A percentile compares a stretch with the other conserved stretches of the same genome.
Evolutionary conservation across 2,888 invertebrate genomes (phyloP).

Genomic region (Caenorhabditis plicata): DNA sequence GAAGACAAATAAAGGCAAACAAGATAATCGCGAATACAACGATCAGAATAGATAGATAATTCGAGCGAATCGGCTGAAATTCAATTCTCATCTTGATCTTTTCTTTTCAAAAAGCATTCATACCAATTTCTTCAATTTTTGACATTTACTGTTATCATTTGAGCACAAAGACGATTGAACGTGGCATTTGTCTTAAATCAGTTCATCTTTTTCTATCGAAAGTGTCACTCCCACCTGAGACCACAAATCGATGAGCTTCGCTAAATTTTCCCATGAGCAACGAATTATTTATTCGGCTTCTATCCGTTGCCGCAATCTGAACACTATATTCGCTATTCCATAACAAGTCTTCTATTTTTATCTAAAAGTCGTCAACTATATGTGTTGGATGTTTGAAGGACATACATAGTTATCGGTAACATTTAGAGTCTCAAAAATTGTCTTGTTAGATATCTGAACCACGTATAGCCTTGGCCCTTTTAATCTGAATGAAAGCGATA

Average conservation of each 20-base stretch:
- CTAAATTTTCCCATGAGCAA: constrained; percentile 33
- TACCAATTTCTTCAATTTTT: too few species aligned
- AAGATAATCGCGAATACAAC: constrained; percentile 39
- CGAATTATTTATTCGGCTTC: constrained; percentile 32
- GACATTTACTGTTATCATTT: constrained; percentile 39
- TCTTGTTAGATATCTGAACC: constrained; percentile 28
- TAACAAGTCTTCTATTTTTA: too few species aligned
- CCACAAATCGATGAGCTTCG: constrained; percentile 29
- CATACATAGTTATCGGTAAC: too few species aligned
- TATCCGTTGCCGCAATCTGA: constrained; percentile 29
- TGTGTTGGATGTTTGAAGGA: too few species aligned
- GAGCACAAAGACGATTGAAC: constrained; percentile 59
- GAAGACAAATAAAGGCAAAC: constrained; percentile 42
- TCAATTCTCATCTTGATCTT: too few species aligned
- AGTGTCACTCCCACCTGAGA: constrained; percentile 12
- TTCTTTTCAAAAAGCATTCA: too few species aligned
- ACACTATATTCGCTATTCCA: constrained; percentile 43
- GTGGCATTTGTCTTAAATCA: constrained; percentile 51
- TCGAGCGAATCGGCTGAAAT: constrained; percentile 21
- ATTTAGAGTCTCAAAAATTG: too few species aligned
- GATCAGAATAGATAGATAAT: constrained; percentile 29
- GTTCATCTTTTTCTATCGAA: neutral
- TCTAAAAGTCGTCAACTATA: too few species aligned
- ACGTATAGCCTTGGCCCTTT: constrained; percentile 22
- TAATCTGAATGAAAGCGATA: constrained; percentile 25